Evolutionary conservation across 2,113 vertebrate genomes (phyloP), one percentile per base, ranked within the genome.

Genomic region (Phaetusa simplex): DNA sequence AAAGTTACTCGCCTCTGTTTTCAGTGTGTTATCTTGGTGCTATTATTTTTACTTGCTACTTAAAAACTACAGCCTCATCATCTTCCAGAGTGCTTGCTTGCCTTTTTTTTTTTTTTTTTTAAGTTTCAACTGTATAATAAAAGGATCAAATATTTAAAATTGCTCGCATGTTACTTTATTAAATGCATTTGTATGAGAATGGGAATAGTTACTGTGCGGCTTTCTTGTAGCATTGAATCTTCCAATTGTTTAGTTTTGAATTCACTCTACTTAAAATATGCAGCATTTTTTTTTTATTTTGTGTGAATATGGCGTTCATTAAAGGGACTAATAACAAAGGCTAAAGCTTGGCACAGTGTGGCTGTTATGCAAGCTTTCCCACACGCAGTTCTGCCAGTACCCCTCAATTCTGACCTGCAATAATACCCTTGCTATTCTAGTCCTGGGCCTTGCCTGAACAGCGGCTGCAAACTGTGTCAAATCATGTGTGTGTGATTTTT

Each of bases 301-400:
- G 95, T 95, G 91, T 97, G 96, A 97, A 95, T 97, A 96, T 97
- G 96, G 96, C 95, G 94, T 97, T 97, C 94, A 96, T 97, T 97
- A 97, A 96, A 97, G 91, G 87, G 79, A 93, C 94, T 97, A 97
- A 97, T 96, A 97, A 97, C 97, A 97, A 96, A 96, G 92, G 90
- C 94, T 97, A 96, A 93, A 96, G 94, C 97, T 97, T 97, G 96
- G 97, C 96, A 96, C 94, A 24, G 88, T 26, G 76, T 64, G 93
- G 71, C 73, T 93, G 94, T 97, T 97, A 96, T 96, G 95, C 95
- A 96, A 97, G 95, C 91, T 97, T 97, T 97, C 95, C 95, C 96
- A 95, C 95, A 97, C 34, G 38, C 90, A 96, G 95, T 77, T 90
- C 93, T 97, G 94, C 90, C 95, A 97, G 95, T 73, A 90, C 90